Evolutionary conservation across 2,797 vertebrate genomes (phyloP).

Genomic region (Danio tinwini): DNA sequence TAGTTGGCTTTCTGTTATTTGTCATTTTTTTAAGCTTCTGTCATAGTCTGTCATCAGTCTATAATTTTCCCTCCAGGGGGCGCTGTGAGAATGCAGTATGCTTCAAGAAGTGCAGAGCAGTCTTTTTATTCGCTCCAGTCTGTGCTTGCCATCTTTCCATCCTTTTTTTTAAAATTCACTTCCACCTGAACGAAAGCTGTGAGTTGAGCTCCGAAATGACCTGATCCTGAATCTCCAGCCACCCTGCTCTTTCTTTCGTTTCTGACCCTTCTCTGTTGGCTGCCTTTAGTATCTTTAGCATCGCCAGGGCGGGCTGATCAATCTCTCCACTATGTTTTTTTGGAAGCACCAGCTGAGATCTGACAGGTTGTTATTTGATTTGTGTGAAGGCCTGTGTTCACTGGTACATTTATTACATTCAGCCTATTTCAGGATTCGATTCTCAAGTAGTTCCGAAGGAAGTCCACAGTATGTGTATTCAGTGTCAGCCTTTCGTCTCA

Average conservation of each 20-base stretch:
- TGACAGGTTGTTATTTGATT: slow-evolving; percentile 38
- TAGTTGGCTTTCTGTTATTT: background rate
- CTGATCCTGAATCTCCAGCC: background rate
- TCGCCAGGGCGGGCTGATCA: slow-evolving; percentile 7
- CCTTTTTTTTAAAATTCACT: background rate
- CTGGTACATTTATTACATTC: slow-evolving; percentile 11
- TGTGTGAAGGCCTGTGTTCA: slow-evolving; percentile 11
- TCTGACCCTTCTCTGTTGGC: slow-evolving; percentile 1
- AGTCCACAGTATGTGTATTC: slow-evolving; percentile 45
- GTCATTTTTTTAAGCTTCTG: background rate
- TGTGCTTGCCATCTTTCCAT: slow-evolving; percentile 5
- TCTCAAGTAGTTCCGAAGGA: slow-evolving; percentile 9
- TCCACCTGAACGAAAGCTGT: background rate
- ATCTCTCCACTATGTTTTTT: background rate
- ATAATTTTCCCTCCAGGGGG: slow-evolving; percentile 18
- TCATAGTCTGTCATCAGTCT: background rate
- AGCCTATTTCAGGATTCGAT: slow-evolving; percentile 8
- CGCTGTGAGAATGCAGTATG: slow-evolving; percentile 1
- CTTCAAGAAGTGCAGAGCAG: background rate
- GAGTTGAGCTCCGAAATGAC: background rate
- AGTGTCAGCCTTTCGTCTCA: slow-evolving; percentile 7
- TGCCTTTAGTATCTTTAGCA: background rate
- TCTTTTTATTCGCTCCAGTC: background rate
- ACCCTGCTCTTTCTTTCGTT: background rate
- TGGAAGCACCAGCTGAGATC: slow-evolving; percentile 9